Evolutionary conservation across 2,113 vertebrate species (phyloP), one percentile per base, ranked within the genome.

Genomic region (Mustela lutreola): DNA sequence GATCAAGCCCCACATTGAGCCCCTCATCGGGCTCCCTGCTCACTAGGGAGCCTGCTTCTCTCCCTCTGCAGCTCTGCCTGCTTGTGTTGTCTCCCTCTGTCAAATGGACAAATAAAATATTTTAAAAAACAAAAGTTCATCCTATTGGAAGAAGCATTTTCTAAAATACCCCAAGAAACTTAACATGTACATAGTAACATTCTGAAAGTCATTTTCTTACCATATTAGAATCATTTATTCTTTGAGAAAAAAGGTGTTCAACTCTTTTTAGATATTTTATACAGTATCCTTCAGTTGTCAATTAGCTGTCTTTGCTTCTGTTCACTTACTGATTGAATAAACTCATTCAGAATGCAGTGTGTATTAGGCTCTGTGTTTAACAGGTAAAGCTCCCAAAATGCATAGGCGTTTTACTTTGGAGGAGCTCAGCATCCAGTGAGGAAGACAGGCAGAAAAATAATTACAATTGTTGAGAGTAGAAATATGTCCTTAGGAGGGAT

Each of bases 201-300:
- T 85, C 50, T 67, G 39, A 73, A 96, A 93, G 71, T 85, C 60
- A 84, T 78, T 94, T 89, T 86, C 83, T 94, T 97, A 81, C 31
- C 12, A 26, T 60, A 19, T 67, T 80, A 53, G 33, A 56, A 26
- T 79, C 16, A 62, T 71, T 91, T 95, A 18, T 85, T 88, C 53
- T 75, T 83, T 53, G 28, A 33, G 22, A 53, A 91, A 31, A 93
- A 94, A 78, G 16, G 39, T 53, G 22, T 87, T 82, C 31, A 33
- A 26, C 63, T 97, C 28, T 92, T 80, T 90, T 87, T 42, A 71
- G 65, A 4, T 71, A 53, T 48, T 78, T 80, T 67, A 92, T 75
- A 45, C 15, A 65, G 26, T 87, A 82, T 58, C 26, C 24, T 42
- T 94, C 82, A 80, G 22, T 45, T 94, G 50, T 70, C 45, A 86